Evolutionary conservation across 2,888 invertebrate genomes (phyloP).

Genomic region (Pristionchus mayeri): DNA sequence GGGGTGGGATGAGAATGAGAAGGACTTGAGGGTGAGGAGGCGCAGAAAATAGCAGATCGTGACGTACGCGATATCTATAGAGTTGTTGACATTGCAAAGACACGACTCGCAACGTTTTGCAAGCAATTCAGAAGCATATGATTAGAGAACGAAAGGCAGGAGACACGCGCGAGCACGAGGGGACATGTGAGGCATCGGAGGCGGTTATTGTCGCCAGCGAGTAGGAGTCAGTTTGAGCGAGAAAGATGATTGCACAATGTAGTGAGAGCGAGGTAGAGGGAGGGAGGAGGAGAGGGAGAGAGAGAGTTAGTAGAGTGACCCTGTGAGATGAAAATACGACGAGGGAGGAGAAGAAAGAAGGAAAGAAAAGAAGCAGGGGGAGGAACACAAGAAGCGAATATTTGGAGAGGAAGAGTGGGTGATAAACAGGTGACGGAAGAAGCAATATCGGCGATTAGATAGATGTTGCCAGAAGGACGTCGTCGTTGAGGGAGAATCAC

Average conservation of each 20-base stretch:
- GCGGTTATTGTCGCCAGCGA: slow-evolving; percentile 33
- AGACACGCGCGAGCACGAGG: neutral
- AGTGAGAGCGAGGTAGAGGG: neutral
- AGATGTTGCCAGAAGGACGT: neutral
- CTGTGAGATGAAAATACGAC: neutral
- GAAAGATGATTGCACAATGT: slow-evolving; percentile 43
- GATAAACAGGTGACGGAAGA: neutral
- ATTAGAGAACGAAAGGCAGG: neutral
- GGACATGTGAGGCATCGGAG: no score
- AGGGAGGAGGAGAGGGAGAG: neutral
- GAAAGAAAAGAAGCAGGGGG: neutral
- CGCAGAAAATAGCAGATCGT: neutral
- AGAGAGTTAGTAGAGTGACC: neutral
- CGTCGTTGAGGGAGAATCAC: neutral
- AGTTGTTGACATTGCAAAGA: no score
- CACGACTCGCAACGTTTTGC: no score
- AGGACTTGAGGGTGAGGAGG: neutral
- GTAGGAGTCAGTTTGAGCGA: slow-evolving; percentile 41
- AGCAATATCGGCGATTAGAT: neutral
- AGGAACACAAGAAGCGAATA: neutral
- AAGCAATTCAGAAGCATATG: no score
- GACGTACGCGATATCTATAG: no score
- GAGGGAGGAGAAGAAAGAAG: neutral
- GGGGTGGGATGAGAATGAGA: slow-evolving; percentile 6
- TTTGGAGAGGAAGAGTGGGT: neutral